Evolutionary conservation across 2,113 vertebrate species (phyloP).

Genomic region (Notechis scutatus): DNA sequence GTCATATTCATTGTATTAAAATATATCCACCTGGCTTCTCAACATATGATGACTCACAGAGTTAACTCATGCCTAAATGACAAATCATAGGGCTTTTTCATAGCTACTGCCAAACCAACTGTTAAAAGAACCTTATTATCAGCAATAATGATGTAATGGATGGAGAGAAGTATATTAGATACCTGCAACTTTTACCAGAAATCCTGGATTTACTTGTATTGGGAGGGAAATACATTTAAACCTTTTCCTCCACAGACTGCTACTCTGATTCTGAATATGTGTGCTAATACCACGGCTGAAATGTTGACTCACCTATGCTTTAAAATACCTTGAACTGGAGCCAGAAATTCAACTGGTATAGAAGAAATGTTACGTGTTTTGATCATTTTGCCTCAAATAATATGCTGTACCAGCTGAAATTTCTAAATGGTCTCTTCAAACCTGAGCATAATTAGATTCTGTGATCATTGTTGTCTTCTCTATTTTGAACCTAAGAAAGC

Average conservation of each 20-base stretch:
- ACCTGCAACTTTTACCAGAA: neutral
- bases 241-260: neutral
- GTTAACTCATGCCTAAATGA: neutral
- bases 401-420: neutral
- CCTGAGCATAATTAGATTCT: neutral
- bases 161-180: neutral
- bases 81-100: neutral
- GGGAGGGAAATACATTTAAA: neutral
- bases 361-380: neutral
- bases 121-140: neutral
- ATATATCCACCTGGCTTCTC: neutral
- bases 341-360: neutral
- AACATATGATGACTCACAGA: neutral
- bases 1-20: neutral
- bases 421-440: neutral
- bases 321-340: neutral
- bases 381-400: neutral
- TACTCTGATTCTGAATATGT: neutral
- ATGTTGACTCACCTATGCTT: neutral
- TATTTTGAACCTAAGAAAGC: neutral
- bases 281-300: neutral
- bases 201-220: neutral
- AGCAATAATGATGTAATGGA: neutral
- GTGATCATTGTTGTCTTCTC: neutral
- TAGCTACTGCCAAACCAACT: neutral